Percentiles rank a stretch among this genome's conserved stretches.
Evolutionary conservation across 2,113 vertebrate species (phyloP).

Genomic region (Burhinus bistriatus): DNA sequence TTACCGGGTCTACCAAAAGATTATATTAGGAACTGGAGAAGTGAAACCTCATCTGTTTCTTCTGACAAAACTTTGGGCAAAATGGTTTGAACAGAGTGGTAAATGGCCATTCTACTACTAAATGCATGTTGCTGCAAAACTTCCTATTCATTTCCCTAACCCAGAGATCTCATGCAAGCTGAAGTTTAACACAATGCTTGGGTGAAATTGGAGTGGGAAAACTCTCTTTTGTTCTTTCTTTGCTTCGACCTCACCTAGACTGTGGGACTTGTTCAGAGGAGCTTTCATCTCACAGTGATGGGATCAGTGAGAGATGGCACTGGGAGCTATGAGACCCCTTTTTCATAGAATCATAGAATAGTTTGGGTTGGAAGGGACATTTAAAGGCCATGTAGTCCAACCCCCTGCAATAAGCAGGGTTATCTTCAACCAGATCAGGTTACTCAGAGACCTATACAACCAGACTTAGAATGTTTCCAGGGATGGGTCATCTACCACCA

Average conservation of each 20-base stretch:
- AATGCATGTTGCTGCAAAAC: not conserved
- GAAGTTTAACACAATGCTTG: not conserved
- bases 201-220: not conserved
- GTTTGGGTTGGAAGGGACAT: not conserved
- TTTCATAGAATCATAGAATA: not conserved
- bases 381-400: not conserved
- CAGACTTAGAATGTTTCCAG: not conserved
- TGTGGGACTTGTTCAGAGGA: not conserved
- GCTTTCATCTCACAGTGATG: not conserved
- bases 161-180: not conserved
- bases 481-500: not conserved
- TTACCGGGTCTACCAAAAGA: not conserved
- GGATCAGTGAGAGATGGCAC: not conserved
- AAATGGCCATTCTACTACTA: not conserved
- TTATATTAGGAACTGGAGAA: not conserved
- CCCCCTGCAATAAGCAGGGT: not conserved
- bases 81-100: not conserved
- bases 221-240: not conserved
- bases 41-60: not conserved
- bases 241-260: not conserved
- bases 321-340: accelerated
- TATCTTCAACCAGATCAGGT: not conserved
- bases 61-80: not conserved
- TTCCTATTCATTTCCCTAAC: not conserved
- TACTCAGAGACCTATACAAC: not conserved